Evolutionary conservation across 2,888 invertebrate species (phyloP).

Genomic region (Morinoia aosen): DNA sequence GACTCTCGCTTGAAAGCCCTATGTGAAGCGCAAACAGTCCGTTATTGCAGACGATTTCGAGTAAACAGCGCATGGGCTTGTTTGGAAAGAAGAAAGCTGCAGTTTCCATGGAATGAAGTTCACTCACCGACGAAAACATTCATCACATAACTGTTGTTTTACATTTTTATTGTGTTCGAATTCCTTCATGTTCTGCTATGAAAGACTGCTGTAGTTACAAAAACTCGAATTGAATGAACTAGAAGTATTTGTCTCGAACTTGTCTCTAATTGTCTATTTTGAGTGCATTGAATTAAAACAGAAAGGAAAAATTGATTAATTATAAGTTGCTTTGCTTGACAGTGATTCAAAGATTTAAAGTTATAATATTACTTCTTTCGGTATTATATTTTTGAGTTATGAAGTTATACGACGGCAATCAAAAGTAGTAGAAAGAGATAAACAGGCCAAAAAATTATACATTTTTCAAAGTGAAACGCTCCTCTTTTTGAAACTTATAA

Average conservation of each 20-base stretch:
- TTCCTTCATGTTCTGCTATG: background rate
- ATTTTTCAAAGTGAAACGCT: background rate
- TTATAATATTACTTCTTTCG: too few relatives aligned
- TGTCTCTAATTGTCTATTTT: too few relatives aligned
- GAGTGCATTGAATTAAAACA: too few relatives aligned
- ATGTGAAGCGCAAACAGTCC: background rate
- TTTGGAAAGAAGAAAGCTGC: background rate
- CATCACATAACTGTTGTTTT: background rate
- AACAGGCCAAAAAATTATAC: background rate
- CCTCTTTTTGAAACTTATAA: too few relatives aligned
- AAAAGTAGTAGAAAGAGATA: background rate
- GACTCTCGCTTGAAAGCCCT: too few relatives aligned
- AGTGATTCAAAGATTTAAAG: too few relatives aligned
- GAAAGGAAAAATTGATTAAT: background rate
- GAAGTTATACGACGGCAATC: background rate
- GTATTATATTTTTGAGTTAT: too few relatives aligned
- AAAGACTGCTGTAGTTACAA: background rate
- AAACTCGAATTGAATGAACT: background rate
- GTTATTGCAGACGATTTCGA: background rate
- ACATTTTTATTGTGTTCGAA: background rate
- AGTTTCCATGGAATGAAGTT: background rate
- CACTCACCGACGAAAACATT: background rate
- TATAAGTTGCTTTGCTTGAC: too few relatives aligned
- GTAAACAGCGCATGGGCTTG: background rate
- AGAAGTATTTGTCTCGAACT: background rate